These are phyloP conservation scores for Andrena marginata DNA, from an alignment of 2,888 invertebrate species.

Conservation along the genomic window DNA sequence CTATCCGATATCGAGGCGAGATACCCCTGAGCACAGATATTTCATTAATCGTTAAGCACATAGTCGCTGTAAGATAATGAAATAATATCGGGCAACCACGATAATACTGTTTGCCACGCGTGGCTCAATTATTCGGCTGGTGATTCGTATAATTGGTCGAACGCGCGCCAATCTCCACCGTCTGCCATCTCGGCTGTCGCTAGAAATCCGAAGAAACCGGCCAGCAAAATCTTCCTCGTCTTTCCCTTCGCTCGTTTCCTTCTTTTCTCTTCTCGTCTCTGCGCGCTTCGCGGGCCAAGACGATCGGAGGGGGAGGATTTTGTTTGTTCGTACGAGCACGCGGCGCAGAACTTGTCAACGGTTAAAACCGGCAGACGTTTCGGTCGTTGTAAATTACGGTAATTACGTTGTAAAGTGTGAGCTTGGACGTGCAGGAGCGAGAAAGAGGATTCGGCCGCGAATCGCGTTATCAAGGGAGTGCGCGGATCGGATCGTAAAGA, in stretches of 20 bases:
- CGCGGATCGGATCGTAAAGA: slow-evolving; percentile 38
- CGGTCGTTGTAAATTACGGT: slow-evolving; percentile 73
- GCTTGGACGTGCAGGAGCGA: slow-evolving; percentile 11
- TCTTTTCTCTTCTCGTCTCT: too few species aligned
- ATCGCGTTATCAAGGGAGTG: slow-evolving; percentile 38
- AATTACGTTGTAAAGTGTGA: slow-evolving; percentile 72
- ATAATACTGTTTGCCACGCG: slow-evolving; percentile 78
- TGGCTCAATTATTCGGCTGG: slow-evolving; percentile 76
- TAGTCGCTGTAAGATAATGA: slow-evolving; percentile 81
- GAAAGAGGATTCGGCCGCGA: not conserved
- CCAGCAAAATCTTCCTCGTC: not conserved
- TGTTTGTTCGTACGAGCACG: slow-evolving; percentile 45
- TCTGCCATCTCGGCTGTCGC: not conserved
- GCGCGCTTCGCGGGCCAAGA: not conserved
- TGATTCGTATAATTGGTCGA: slow-evolving; percentile 21
- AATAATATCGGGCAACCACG: slow-evolving; percentile 81
- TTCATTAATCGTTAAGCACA: slow-evolving; percentile 83
- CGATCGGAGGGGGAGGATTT: not conserved
- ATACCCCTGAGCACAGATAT: slow-evolving; percentile 77
- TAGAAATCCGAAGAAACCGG: not conserved
- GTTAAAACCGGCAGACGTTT: slow-evolving; percentile 36
- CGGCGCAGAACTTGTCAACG: slow-evolving; percentile 46
- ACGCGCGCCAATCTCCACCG: not conserved
- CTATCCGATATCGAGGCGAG: slow-evolving; percentile 78
- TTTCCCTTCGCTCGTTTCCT: not conserved